Conservation (phyloP, 2,888 invertebrate species). For the Agrochola macilenta region DNA sequence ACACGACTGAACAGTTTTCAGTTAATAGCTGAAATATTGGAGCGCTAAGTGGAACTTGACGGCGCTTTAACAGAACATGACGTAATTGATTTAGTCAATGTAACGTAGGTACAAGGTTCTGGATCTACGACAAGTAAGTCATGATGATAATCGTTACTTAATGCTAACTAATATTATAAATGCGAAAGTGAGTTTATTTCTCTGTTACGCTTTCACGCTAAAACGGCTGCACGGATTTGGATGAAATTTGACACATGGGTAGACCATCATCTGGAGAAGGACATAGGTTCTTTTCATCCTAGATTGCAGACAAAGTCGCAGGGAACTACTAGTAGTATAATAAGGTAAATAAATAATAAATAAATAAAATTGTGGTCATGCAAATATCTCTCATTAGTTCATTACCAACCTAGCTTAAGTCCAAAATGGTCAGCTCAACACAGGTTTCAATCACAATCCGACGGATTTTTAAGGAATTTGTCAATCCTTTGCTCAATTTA, state of each 20-base stretch:
- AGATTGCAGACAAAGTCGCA: too few relatives aligned
- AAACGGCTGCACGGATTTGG: too few relatives aligned
- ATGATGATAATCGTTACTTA: too few relatives aligned
- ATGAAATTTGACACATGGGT: too few relatives aligned
- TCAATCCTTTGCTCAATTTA: neutral
- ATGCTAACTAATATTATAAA: too few relatives aligned
- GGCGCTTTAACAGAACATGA: neutral
- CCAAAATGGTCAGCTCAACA: neutral
- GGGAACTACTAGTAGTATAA: too few relatives aligned
- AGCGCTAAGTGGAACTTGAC: slow-evolving; percentile 39
- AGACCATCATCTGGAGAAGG: too few relatives aligned
- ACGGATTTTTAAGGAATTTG: neutral
- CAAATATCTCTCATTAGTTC: neutral
- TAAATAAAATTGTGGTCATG: neutral
- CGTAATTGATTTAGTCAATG: slow-evolving; percentile 16
- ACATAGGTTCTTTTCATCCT: too few relatives aligned
- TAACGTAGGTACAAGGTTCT: neutral
- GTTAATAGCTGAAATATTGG: slow-evolving; percentile 52
- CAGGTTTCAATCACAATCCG: neutral
- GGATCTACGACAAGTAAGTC: neutral
- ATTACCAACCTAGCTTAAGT: neutral
- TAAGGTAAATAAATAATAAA: neutral
- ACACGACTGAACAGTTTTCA: slow-evolving; percentile 51
- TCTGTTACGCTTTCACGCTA: too few relatives aligned
- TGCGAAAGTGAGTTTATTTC: too few relatives aligned